Evolutionary conservation across 2,113 vertebrate genomes (phyloP).

Genomic region (Brachypodius melanocephalos): DNA sequence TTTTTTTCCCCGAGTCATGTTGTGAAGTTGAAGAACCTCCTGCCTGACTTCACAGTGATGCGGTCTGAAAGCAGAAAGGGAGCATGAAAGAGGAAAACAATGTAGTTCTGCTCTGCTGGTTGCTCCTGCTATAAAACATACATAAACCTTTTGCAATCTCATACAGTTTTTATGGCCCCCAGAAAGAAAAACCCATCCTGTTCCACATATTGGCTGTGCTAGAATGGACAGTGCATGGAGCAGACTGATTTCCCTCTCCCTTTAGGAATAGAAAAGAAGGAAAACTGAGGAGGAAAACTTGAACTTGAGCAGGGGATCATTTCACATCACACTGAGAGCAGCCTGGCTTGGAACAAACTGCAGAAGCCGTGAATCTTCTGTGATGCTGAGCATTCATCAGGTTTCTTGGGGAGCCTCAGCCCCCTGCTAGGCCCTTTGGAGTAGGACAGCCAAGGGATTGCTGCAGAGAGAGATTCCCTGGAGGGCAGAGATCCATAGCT

Average conservation of each 20-base stretch:
- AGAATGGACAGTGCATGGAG: not conserved
- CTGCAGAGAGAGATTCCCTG: not conserved
- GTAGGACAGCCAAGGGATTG: not conserved
- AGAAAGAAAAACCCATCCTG: not conserved
- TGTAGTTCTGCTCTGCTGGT: not conserved
- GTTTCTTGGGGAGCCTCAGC: not conserved
- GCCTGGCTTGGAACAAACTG: not conserved
- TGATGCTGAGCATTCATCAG: not conserved
- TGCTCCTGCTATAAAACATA: constrained; percentile 52
- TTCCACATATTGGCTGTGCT: not conserved
- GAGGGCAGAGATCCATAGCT: not conserved
- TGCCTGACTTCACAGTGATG: not conserved
- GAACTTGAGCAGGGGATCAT: not conserved
- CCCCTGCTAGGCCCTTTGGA: not conserved
- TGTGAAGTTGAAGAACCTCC: not conserved
- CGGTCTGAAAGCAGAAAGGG: constrained; percentile 4
- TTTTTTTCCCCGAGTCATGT: not conserved
- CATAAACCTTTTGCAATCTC: constrained; percentile 24
- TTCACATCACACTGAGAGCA: not conserved
- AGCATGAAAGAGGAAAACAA: not conserved
- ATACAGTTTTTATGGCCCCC: constrained; percentile 35
- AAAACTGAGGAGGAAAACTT: not conserved
- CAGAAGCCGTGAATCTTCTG: not conserved
- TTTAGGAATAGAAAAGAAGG: not conserved
- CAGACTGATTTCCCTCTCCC: not conserved